A percentile compares a stretch with the other conserved stretches of the same genome.
Evolutionary conservation across 2,888 invertebrate species (phyloP).

Genomic region (Ophion costatus): DNA sequence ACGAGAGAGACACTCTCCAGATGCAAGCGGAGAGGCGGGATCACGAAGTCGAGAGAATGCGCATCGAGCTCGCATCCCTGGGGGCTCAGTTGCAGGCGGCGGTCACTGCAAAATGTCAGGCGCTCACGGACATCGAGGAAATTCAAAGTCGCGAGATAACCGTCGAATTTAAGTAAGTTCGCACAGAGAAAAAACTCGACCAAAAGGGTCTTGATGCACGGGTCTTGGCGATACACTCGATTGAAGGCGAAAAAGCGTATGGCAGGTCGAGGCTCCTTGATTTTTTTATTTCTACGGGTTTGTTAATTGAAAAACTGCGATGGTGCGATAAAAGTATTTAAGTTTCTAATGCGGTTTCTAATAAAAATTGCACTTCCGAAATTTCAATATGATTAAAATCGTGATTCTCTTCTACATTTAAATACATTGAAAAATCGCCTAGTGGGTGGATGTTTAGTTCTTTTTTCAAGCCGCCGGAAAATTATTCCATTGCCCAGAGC

Average conservation of each 20-base stretch:
- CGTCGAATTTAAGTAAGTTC: slow-evolving; percentile 88
- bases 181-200: not conserved
- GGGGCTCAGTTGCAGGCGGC: slow-evolving; percentile 91
- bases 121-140: slow-evolving; percentile 91
- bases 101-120: slow-evolving; percentile 93
- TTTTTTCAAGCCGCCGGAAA: too few species aligned
- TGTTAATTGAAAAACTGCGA: too few species aligned
- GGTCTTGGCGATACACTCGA: not conserved
- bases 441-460: too few species aligned
- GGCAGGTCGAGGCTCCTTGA: too few species aligned
- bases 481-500: too few species aligned
- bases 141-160: slow-evolving; percentile 91
- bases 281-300: too few species aligned
- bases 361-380: not conserved
- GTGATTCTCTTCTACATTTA: too few species aligned
- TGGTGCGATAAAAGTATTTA: not conserved
- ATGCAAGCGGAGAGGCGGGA: slow-evolving; percentile 90
- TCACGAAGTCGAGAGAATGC: slow-evolving; percentile 89
- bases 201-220: not conserved
- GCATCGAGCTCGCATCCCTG: slow-evolving; percentile 88
- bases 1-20: slow-evolving; percentile 90
- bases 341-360: not conserved
- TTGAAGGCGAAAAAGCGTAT: not conserved
- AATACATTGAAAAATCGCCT: too few species aligned
- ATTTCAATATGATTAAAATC: not conserved